Percentiles rank a stretch among this genome's conserved stretches.
Evolutionary conservation across 2,888 invertebrate species (phyloP).

Genomic region (Lithophane semibrunnea): DNA sequence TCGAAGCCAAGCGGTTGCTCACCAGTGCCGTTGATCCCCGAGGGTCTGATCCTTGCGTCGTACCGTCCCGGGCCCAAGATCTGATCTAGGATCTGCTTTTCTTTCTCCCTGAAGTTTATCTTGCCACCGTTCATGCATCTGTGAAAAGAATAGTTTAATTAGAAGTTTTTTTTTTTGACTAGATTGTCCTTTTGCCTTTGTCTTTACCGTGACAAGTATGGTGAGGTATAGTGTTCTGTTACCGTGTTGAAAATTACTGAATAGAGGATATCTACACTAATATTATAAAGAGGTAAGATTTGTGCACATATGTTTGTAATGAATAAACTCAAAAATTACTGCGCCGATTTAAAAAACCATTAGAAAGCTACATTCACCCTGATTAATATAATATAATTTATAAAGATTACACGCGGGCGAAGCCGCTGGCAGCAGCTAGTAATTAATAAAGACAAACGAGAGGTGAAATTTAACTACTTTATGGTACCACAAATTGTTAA

Average conservation of each 20-base stretch:
- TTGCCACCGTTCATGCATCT: conserved; percentile 94
- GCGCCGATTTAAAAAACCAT: no score
- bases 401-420: no score
- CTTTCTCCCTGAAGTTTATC: conserved; percentile 98
- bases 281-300: no score
- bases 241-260: neutral
- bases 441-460: neutral
- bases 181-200: neutral
- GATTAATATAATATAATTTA: no score
- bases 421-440: no score
- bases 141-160: conserved; percentile 69
- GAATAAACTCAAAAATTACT: no score
- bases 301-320: no score
- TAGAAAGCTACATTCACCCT: no score
- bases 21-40: conserved; percentile 98
- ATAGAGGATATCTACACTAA: no score
- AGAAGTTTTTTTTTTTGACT: neutral
- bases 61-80: conserved; percentile 97
- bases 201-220: neutral
- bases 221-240: neutral
- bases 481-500: neutral
- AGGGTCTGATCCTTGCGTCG: conserved; percentile 97
- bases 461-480: neutral
- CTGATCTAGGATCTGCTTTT: conserved; percentile 98
- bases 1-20: conserved; percentile 79